These are phyloP conservation scores for rabbit (Oryctolagus cuniculus) DNA, from an alignment of 2,113 vertebrate genomes.

Conservation along the genomic window DNA sequence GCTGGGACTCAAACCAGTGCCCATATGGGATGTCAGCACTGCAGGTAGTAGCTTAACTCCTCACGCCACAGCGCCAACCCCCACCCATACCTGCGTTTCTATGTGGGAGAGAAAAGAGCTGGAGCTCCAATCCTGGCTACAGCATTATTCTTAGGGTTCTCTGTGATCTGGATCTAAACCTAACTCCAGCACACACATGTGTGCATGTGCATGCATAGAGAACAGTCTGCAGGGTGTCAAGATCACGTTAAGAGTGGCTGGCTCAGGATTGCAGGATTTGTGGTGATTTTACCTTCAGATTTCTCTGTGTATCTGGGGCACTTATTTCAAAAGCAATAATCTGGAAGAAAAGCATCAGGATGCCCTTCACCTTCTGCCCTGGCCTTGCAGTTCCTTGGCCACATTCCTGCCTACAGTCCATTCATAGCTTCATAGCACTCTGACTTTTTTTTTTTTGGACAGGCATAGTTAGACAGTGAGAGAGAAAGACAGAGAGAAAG, in stretches of 20 bases:
- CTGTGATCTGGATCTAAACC: neutral
- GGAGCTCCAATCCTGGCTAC: neutral
- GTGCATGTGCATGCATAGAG: neutral
- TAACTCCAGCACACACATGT: rapidly evolving
- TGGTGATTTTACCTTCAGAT: neutral
- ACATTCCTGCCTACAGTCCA: neutral
- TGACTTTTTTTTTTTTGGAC: no score
- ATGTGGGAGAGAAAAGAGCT: neutral
- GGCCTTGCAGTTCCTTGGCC: conserved; percentile 36
- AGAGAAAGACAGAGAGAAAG: no score
- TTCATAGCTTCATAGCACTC: no score
- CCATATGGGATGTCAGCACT: no score
- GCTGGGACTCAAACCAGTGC: no score
- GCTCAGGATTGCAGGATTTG: neutral
- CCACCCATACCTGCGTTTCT: neutral
- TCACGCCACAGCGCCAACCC: no score
- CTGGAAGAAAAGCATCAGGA: conserved; percentile 12
- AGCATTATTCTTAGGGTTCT: neutral
- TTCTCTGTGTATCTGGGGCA: neutral
- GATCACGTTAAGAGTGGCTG: neutral
- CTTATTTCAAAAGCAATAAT: conserved; percentile 46
- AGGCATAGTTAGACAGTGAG: no score
- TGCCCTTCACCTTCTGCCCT: neutral
- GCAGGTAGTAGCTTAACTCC: no score
- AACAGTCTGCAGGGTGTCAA: neutral